Conservation (phyloP, 64 coral and sea anemone genomes). For the Astreopora myriophthalma region DNA sequence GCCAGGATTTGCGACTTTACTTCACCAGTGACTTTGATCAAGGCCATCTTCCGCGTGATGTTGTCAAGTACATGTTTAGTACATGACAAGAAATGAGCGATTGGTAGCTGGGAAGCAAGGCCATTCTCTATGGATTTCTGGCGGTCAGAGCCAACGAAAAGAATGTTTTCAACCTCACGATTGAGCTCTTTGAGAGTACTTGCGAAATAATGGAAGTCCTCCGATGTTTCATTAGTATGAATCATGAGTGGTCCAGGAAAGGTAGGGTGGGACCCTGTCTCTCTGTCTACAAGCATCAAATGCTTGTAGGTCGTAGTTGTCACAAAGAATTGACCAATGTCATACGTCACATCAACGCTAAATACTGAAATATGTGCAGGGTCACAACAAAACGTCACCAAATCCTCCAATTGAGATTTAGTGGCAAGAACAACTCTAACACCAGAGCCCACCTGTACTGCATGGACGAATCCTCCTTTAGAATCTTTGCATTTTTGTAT, state of each 20-base stretch:
- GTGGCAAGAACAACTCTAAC: slow-evolving; percentile 3
- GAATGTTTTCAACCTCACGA: not conserved
- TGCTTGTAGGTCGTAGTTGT: slow-evolving; percentile 53
- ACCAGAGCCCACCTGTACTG: not conserved
- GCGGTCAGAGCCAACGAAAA: not conserved
- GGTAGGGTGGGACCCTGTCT: not conserved
- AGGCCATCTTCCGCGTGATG: slow-evolving; percentile 12
- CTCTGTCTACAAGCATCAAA: slow-evolving; percentile 10
- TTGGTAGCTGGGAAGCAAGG: not conserved
- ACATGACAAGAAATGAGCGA: slow-evolving; percentile 11
- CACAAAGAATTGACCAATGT: slow-evolving; percentile 36
- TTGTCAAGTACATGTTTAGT: slow-evolving; percentile 23
- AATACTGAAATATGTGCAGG: not conserved
- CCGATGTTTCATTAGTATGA: not conserved
- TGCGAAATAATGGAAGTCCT: slow-evolving; percentile 20
- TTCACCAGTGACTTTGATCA: not conserved
- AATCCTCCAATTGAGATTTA: slow-evolving; percentile 4
- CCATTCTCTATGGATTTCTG: not conserved
- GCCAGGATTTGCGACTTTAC: not conserved
- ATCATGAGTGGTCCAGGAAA: slow-evolving; percentile 42
- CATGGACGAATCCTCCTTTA: not conserved
- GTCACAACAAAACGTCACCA: slow-evolving; percentile 20
- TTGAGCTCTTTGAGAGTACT: slow-evolving; percentile 10
- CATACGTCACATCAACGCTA: slow-evolving; percentile 9
- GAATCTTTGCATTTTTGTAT: not conserved